phyloP scores from a whole-genome alignment of 2,113 vertebrate species.

The Lasiurus cinereus region DNA sequence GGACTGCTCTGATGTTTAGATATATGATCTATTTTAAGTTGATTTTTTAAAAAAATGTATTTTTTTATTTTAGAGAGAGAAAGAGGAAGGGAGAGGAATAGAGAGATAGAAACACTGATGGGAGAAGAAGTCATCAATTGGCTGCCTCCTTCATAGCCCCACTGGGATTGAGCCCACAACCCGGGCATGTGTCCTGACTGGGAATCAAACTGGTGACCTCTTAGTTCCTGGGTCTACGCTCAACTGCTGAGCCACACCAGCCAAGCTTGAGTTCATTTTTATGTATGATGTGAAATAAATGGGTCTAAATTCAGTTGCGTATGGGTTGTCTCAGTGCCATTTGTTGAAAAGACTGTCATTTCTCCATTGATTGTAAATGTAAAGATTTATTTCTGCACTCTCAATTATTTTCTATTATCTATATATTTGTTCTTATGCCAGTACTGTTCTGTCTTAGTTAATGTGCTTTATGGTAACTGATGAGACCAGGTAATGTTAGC shows the following conservation, averaged over 20 bases:
- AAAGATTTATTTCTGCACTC: not conserved
- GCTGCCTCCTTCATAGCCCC: no score
- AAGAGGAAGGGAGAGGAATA: no score
- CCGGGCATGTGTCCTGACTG: no score
- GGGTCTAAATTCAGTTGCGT: slow-evolving; percentile 17
- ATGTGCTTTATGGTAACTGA: not conserved
- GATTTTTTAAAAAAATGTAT: no score
- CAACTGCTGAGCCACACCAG: no score
- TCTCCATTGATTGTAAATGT: not conserved
- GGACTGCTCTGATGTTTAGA: not conserved
- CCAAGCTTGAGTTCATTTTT: slow-evolving; percentile 30
- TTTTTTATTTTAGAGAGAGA: no score
- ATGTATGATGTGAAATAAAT: not conserved
- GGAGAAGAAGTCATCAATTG: no score
- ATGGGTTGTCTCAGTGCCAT: not conserved
- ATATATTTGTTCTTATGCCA: not conserved
- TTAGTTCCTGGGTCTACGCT: no score
- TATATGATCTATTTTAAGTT: no score
- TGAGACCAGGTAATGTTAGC: not conserved
- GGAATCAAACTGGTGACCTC: no score
- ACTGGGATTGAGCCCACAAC: no score
- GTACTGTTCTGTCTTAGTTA: not conserved
- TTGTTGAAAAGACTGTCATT: not conserved
- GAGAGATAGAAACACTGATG: no score
- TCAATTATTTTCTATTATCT: not conserved